Evolutionary conservation across 2,888 invertebrate genomes (phyloP).

Genomic region (Shargacucullia verbasci): DNA sequence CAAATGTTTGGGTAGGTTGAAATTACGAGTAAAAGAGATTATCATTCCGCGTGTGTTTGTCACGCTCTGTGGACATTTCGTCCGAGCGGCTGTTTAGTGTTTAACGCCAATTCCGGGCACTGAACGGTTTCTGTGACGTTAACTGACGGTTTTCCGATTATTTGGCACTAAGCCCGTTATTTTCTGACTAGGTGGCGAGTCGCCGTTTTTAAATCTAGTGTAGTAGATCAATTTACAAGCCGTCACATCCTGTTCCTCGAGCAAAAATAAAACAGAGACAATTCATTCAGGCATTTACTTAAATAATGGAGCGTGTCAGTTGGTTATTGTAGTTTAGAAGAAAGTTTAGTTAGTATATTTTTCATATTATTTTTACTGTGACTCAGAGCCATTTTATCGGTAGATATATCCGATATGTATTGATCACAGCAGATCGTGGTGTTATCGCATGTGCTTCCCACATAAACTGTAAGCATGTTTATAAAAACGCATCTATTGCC

Average conservation of each 20-base stretch:
- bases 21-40: not conserved
- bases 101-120: constrained; percentile 70
- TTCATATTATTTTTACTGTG: no score
- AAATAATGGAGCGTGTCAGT: constrained; percentile 14
- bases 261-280: constrained; percentile 9
- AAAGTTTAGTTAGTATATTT: no score
- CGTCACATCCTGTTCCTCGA: constrained; percentile 24
- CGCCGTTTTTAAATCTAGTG: constrained; percentile 46
- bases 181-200: constrained; percentile 68
- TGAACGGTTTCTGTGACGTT: constrained; percentile 73
- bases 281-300: constrained; percentile 4
- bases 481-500: constrained; percentile 5
- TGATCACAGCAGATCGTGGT: not conserved
- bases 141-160: constrained; percentile 78
- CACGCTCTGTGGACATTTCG: constrained; percentile 70
- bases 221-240: constrained; percentile 47
- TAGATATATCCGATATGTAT: not conserved
- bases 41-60: constrained; percentile 68
- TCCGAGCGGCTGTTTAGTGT: constrained; percentile 70
- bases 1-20: constrained; percentile 1
- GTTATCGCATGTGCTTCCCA: constrained; percentile 9
- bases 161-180: constrained; percentile 80
- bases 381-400: not conserved
- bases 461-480: constrained; percentile 10
- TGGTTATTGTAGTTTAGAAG: not conserved